Base-by-base conservation (phyloP, 2,113 vertebrate species). In the Proteles cristata region DNA sequence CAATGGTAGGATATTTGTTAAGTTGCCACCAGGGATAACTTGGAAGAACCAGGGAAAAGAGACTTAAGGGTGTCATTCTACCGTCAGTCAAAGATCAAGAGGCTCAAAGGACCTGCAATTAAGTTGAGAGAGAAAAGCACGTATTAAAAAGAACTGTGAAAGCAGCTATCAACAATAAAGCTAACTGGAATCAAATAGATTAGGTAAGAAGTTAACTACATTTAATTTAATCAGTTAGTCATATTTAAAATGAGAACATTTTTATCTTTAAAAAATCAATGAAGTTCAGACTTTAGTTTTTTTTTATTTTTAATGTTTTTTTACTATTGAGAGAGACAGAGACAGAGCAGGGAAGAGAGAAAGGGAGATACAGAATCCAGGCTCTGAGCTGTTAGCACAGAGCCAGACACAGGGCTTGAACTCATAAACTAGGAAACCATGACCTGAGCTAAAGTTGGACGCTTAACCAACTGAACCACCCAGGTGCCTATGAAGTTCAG, bases 401-500 rank as follows among this genome's bases (percentile, higher is more conserved):
- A 61, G 58, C 58, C 21, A 61, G 58, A 61, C 58, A 61, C 58
- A 61, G 58, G 58, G 19, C 21, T 61, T 61, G 58, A 61, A 61
- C 58, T 61, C 58, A 61, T 61, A 21, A 61, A 61, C 58, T 61
- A 21, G 7, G 21, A 61, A 61, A 61, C 58, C 58, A 61, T 61
- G 58, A 61, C 19, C 21, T 61, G 58, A 61, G 58, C 58, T 25
- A 61, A 61, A 61, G 58, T 61, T 61, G 58, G 58, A 61, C 7
- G 2, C 58, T 61, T 61, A 61, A 58, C 58, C 58, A 19, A 61
- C 21, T 61, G 58, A 61, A 61, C 21, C 58, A 9, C 21, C 58
- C 58, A 23, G 21, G 58, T 21, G 8, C 21, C 58, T 23, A 8
- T 99, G 99, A 99, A 98, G 99, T 99, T 99, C 99, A 99, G 99